Conservation (phyloP, 2,797 vertebrate genomes). For the Enteromius argenteus region DNA sequence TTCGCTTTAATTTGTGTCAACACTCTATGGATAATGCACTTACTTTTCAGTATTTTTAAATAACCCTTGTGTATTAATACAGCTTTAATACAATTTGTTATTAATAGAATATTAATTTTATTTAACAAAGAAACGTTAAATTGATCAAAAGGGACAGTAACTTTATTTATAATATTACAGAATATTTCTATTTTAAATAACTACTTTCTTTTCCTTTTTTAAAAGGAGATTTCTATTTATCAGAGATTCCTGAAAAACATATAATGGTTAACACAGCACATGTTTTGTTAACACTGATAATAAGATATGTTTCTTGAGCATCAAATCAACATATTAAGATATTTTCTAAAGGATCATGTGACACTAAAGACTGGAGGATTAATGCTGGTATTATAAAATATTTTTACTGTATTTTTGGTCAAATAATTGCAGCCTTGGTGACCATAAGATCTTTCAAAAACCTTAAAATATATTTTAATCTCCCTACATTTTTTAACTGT, state of each 20-base stretch:
- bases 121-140: not conserved
- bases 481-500: not conserved
- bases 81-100: not conserved
- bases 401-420: not conserved
- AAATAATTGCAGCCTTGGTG: not conserved
- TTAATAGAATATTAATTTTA: not conserved
- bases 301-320: too few species aligned
- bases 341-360: too few species aligned
- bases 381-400: not conserved
- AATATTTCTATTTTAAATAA: too few species aligned
- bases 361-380: too few species aligned
- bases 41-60: not conserved
- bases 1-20: not conserved
- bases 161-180: too few species aligned
- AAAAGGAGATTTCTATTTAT: too few species aligned
- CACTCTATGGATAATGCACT: not conserved
- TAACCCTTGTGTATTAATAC: not conserved
- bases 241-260: not conserved
- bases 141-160: not conserved
- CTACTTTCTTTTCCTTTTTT: too few species aligned
- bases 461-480: not conserved
- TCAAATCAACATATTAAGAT: too few species aligned
- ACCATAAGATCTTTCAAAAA: not conserved
- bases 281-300: too few species aligned
- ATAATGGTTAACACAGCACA: not conserved